phyloP scores from a whole-genome alignment of 2,888 invertebrate genomes.

The Hecatera dysodea region DNA sequence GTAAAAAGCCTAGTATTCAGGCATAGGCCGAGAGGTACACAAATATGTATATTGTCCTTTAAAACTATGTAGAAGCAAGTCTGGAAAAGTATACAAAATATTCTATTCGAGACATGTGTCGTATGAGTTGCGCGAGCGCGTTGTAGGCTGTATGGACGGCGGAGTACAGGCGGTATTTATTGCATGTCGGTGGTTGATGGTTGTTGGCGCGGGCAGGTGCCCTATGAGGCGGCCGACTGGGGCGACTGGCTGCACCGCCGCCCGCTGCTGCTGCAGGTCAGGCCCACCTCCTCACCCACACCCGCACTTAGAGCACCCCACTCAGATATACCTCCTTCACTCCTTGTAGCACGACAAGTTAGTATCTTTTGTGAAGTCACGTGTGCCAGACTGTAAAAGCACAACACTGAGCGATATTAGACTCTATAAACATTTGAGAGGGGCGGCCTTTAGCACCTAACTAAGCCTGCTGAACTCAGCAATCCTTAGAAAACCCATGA shows the following conservation, averaged over 20 bases:
- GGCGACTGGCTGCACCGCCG: slow-evolving; percentile 92
- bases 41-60: not conserved
- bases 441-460: not conserved
- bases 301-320: slow-evolving; percentile 38
- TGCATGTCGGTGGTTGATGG: slow-evolving; percentile 89
- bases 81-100: not conserved
- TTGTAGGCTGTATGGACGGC: slow-evolving; percentile 69
- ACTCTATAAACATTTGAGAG: not conserved
- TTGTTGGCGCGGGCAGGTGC: slow-evolving; percentile 86
- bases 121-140: slow-evolving; percentile 65
- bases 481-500: not conserved
- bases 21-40: not conserved
- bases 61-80: not conserved
- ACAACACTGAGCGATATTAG: not conserved
- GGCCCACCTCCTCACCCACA: slow-evolving; percentile 70
- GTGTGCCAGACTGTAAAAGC: not conserved
- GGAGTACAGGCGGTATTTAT: slow-evolving; percentile 86
- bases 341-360: slow-evolving; percentile 18
- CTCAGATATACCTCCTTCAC: slow-evolving; percentile 13
- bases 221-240: slow-evolving; percentile 88
- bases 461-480: not conserved
- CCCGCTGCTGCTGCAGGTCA: slow-evolving; percentile 97
- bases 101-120: slow-evolving; percentile 37
- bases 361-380: slow-evolving; percentile 17
- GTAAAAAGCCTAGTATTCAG: not conserved